These are phyloP conservation scores for Rhyacichthys aspro DNA, from an alignment of 2,797 vertebrate genomes.

Conservation along the genomic window DNA sequence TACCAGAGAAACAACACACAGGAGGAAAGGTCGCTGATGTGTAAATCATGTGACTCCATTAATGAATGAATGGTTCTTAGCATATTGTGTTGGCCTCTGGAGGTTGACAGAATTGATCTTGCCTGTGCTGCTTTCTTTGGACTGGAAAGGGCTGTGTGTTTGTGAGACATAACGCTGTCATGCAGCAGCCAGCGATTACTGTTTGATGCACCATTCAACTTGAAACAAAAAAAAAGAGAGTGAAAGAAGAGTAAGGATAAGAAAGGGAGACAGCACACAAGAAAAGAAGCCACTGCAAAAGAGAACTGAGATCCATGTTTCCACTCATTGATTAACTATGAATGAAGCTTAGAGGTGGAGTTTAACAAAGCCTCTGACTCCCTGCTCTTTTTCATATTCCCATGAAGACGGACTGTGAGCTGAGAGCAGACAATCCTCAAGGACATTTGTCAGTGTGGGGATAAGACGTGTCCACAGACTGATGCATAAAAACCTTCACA, in stretches of 20 bases:
- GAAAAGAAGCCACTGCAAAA: slow-evolving; percentile 25
- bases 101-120: slow-evolving; percentile 48
- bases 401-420: too few relatives aligned
- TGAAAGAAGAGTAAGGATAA: slow-evolving; percentile 15
- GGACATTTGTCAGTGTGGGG: too few relatives aligned
- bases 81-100: slow-evolving; percentile 13
- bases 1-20: neutral
- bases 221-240: slow-evolving; percentile 37
- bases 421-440: too few relatives aligned
- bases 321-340: too few relatives aligned
- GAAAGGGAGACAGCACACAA: neutral
- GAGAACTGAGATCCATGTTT: too few relatives aligned
- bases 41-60: slow-evolving; percentile 61
- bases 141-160: slow-evolving; percentile 16
- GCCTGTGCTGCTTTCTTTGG: slow-evolving; percentile 40
- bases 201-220: slow-evolving; percentile 59
- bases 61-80: slow-evolving; percentile 66
- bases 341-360: slow-evolving; percentile 40
- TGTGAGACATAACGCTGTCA: slow-evolving; percentile 50
- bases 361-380: slow-evolving; percentile 9
- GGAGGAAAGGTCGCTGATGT: slow-evolving; percentile 37
- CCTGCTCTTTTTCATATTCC: too few relatives aligned
- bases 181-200: slow-evolving; percentile 55
- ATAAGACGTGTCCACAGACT: too few relatives aligned
- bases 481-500: too few relatives aligned